These are phyloP conservation scores for Plecturocebus donacophilus DNA, from an alignment of 2,113 vertebrate genomes.

Conservation along the genomic window DNA sequence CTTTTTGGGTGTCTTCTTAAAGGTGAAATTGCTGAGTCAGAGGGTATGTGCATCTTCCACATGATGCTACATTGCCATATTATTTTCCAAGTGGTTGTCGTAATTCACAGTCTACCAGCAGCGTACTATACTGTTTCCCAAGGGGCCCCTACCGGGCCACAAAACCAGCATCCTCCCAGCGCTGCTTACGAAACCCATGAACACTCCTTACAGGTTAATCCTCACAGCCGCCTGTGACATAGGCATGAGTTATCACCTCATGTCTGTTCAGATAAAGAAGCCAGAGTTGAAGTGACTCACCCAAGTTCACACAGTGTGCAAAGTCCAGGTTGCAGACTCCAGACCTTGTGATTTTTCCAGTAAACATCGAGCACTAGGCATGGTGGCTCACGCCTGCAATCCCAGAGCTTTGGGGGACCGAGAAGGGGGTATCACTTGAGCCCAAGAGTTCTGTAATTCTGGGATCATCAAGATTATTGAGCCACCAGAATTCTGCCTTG, in stretches of 20 bases:
- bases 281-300: neutral
- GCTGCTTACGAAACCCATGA: neutral
- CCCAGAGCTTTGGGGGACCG: too few relatives aligned
- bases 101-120: fast-evolving
- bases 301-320: fast-evolving
- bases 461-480: too few relatives aligned
- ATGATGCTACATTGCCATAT: fast-evolving
- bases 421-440: too few relatives aligned
- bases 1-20: neutral
- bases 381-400: too few relatives aligned
- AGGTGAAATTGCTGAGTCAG: neutral
- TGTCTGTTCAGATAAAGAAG: neutral
- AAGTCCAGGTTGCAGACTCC: too few relatives aligned
- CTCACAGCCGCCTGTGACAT: fast-evolving
- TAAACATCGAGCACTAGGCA: neutral
- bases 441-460: too few relatives aligned
- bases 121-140: fast-evolving
- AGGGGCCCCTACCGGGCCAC: fast-evolving
- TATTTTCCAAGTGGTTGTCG: neutral
- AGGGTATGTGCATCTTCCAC: fast-evolving
- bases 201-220: too few relatives aligned
- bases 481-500: too few relatives aligned
- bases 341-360: neutral
- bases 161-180: fast-evolving
- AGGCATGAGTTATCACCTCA: fast-evolving